A percentile compares a stretch with the other conserved stretches of the same genome.
phyloP scores from a whole-genome alignment of 1,140 invertebrate species.

The Colletes gigas region DNA sequence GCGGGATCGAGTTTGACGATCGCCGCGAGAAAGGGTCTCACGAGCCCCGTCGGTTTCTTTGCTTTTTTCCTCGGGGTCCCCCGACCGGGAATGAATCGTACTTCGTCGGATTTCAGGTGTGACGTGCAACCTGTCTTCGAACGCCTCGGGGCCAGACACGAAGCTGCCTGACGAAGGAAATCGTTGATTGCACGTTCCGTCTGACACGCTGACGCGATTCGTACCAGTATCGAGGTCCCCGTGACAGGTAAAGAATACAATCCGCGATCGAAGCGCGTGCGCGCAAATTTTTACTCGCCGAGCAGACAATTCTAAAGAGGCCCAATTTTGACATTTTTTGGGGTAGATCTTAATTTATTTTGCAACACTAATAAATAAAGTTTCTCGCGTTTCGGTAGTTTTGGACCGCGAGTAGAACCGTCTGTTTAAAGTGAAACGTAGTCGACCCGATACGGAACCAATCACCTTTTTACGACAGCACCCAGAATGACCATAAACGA shows the following conservation, averaged over 20 bases:
- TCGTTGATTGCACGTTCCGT: constrained; percentile 29
- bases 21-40: too few species aligned
- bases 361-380: too few species aligned
- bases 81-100: neutral
- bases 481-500: neutral
- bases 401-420: neutral
- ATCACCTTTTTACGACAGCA: neutral
- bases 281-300: too few species aligned
- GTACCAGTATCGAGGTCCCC: neutral
- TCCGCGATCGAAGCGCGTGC: too few species aligned
- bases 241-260: too few species aligned
- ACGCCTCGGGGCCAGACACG: neutral
- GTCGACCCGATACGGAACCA: neutral
- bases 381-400: neutral
- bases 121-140: neutral
- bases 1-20: constrained; percentile 14
- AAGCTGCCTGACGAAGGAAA: neutral
- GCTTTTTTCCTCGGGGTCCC: neutral
- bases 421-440: neutral
- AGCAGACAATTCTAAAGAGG: too few species aligned
- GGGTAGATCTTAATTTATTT: too few species aligned
- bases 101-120: constrained; percentile 17
- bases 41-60: neutral
- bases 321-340: too few species aligned
- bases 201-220: constrained; percentile 17